Base-by-base conservation (phyloP, 2,888 invertebrate genomes). In the Aphelenchoides bicaudatus region DNA sequence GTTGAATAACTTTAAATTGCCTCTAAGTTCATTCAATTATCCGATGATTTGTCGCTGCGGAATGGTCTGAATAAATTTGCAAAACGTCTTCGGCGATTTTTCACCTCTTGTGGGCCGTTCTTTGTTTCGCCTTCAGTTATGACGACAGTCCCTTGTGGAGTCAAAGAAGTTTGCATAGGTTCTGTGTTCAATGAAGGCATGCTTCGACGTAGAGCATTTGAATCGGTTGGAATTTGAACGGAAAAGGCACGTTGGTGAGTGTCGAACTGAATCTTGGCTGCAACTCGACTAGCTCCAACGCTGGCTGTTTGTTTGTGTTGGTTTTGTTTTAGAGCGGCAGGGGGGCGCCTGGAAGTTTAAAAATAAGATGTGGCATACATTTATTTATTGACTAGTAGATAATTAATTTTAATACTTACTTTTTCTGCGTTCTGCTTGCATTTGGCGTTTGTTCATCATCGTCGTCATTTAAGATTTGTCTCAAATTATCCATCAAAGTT, bases 401-500 rank as follows among this genome's bases (percentile, higher is more conserved):
- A n/a, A n/a, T n/a, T n/a, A n/a, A n/a, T n/a, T n/a, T n/a, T n/a
- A n/a, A n/a, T n/a, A n/a, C n/a, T n/a, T n/a, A n/a, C n/a, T n/a
- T n/a, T n/a, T n/a, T n/a, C n/a, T n/a, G n/a, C n/a, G n/a, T n/a
- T n/a, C n/a, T n/a, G n/a, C n/a, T n/a, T n/a, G n/a, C n/a, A n/a
- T n/a, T n/a, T n/a, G n/a, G n/a, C n/a, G n/a, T n/a, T n/a, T n/a
- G n/a, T 2, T 61, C 62, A 23, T 29, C 58, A 6, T 54, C 62
- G 34, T 73, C 73, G 25, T 66, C 65, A 5, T 69, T 68, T n/a
- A 71, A 65, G 67, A 73, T 73, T 56, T 73, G 72, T 39, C 71
- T 71, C 67, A 73, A 66, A 30, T 68, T 73, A 58, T 73, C 73
- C 56, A 73, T 58, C 2, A 49, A 49, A 10, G 49, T 49, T 8